Conservation (phyloP, 2,888 invertebrate species). For the Smittia sp. region DNA sequence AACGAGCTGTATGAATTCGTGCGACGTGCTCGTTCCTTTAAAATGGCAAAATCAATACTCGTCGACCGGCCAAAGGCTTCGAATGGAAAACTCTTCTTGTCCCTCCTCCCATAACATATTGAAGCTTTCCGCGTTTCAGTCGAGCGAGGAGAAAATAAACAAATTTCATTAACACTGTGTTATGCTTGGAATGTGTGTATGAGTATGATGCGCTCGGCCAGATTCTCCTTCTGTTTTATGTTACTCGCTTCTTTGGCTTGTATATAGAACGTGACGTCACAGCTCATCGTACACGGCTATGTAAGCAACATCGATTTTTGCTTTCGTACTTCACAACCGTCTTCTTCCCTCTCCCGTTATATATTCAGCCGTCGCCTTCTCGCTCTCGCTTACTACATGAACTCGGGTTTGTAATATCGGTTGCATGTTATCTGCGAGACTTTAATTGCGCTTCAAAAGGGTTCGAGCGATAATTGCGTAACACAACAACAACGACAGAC, state of each 20-base stretch:
- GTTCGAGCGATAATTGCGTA: no score
- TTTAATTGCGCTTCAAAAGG: no score
- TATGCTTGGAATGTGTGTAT: constrained; percentile 5
- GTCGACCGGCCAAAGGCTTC: no score
- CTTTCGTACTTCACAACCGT: background rate
- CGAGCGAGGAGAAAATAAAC: background rate
- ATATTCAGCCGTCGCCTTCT: background rate
- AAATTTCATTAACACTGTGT: background rate
- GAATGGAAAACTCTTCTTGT: background rate
- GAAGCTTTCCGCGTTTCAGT: no score
- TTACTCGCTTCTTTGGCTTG: background rate
- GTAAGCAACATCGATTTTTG: background rate
- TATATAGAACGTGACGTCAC: background rate
- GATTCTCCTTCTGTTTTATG: background rate
- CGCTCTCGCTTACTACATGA: no score
- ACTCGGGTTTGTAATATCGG: no score
- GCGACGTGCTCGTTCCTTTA: background rate
- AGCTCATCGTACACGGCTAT: background rate
- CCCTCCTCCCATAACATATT: no score
- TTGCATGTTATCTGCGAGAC: no score
- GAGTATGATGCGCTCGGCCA: constrained; percentile 2
- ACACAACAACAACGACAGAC: no score
- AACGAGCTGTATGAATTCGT: background rate
- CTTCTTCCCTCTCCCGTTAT: background rate
- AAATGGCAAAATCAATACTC: constrained; percentile 35